phyloP scores from a whole-genome alignment of 2,888 invertebrate species.

The Scaptomyza flava region DNA sequence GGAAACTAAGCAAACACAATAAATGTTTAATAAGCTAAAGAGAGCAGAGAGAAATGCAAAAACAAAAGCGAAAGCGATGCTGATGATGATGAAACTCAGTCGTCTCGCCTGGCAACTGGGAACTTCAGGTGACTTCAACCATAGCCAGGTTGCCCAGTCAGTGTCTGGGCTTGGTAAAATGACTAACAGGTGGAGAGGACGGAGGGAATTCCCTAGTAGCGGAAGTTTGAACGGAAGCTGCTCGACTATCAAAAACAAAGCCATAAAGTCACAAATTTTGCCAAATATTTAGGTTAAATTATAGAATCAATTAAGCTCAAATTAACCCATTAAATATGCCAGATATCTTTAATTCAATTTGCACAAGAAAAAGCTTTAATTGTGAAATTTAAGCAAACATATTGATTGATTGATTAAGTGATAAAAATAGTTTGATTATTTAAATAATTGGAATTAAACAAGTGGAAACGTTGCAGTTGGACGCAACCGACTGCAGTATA shows the following conservation, averaged over 20 bases:
- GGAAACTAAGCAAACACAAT: conserved; percentile 76
- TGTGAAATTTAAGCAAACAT: neutral
- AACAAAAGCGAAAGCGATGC: conserved; percentile 29
- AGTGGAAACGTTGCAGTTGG: no score
- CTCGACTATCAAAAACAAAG: conserved; percentile 41
- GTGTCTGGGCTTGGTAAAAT: neutral
- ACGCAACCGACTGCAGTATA: no score
- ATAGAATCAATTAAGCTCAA: conserved; percentile 6
- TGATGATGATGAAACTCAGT: conserved; percentile 21
- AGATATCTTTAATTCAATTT: neutral
- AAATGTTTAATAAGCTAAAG: conserved; percentile 78
- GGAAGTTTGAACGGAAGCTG: conserved; percentile 67
- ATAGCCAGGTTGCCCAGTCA: conserved; percentile 6
- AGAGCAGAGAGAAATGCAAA: conserved; percentile 50
- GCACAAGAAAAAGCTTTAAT: neutral
- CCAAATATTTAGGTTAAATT: conserved; percentile 16
- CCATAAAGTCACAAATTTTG: conserved; percentile 13
- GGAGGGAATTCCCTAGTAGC: conserved; percentile 18
- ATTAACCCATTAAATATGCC: neutral
- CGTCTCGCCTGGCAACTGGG: conserved; percentile 16
- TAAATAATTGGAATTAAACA: no score
- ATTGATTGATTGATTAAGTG: neutral
- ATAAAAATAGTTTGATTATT: neutral
- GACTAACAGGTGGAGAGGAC: neutral
- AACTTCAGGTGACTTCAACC: conserved; percentile 1